These are phyloP conservation scores for Protodeltote pygarga DNA, from an alignment of 2,888 invertebrate species.

Conservation along the genomic window DNA sequence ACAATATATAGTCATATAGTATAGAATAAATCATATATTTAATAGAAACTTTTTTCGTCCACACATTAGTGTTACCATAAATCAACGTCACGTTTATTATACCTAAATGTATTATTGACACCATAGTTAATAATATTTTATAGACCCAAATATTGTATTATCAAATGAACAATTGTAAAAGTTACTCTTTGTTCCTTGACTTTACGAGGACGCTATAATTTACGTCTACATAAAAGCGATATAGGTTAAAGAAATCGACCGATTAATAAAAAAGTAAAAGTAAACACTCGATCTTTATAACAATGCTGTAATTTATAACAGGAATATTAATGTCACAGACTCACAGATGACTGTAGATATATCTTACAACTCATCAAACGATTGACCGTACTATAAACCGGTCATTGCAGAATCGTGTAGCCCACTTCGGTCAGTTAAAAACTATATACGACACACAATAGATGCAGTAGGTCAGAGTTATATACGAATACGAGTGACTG, in stretches of 20 bases:
- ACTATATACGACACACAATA: conserved; percentile 56
- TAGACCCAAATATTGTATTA: conserved; percentile 4
- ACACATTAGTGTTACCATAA: too few species aligned
- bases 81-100: too few species aligned
- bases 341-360: conserved; percentile 50
- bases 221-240: conserved; percentile 37
- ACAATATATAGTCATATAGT: background rate
- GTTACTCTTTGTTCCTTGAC: conserved; percentile 20
- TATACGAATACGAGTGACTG: conserved; percentile 69
- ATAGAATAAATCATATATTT: background rate
- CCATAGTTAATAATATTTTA: conserved; percentile 16
- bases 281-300: conserved; percentile 46
- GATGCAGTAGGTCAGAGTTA: conserved; percentile 67
- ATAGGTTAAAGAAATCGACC: conserved; percentile 51
- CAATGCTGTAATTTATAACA: conserved; percentile 58
- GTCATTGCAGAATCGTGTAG: conserved; percentile 58
- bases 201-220: conserved; percentile 48
- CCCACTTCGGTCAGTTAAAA: conserved; percentile 47
- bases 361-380: conserved; percentile 56
- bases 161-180: conserved; percentile 10
- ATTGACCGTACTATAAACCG: conserved; percentile 58
- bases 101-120: conserved; percentile 4
- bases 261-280: conserved; percentile 58
- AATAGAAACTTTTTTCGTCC: background rate
- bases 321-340: conserved; percentile 50